Base-by-base conservation (phyloP, 2,888 invertebrate genomes). In the Scrobipalpa atriplicella region DNA sequence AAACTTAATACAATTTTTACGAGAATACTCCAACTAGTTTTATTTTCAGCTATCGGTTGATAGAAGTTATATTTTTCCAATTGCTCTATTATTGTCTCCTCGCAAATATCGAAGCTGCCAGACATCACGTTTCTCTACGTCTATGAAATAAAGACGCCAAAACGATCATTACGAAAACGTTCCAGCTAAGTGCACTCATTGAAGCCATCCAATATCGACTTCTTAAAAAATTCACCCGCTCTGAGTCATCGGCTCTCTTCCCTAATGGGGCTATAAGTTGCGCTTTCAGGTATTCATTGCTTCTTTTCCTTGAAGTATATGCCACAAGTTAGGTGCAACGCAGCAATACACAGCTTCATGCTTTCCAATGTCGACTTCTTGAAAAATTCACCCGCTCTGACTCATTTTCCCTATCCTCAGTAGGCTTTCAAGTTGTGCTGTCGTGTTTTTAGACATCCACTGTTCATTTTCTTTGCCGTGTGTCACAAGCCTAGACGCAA, bases 141-240 rank as follows among this genome's bases (percentile, higher is more conserved):
- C 54, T 21, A 56, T 56, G n/a, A 56, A 56, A 56, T 56, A n/a
- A 56, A 56, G 21, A 13, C 13, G 10, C 6, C 19, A 29, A 10
- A 13, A 56, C 54, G 52, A 52, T 52, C 19, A 52, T 52, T 21
- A 56, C 21, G 21, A 56, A 56, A 56, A 21, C 54, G 13, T 56
- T 56, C 13, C 21, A n/a, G 47, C 54, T 56, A 13, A 56, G 21
- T 13, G 19, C 21, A 21, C 52, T 52, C 52, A 52, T 11, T 21
- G 54, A 21, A 36, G 7, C 64, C 66, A 47, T 58, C 43, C n/a
- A 64, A 64, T 47, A 61, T 58, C 29, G 29, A 41, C 36, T 47
- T 54, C 47, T 67, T 67, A 64, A 69, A 69, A 65, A 61, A 70
- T 70, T 68, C 68, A 70, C 39, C 39, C 52, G 47, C 13, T 21